Conservation (phyloP, 2,888 invertebrate genomes). For the Augochlorella aurata region DNA sequence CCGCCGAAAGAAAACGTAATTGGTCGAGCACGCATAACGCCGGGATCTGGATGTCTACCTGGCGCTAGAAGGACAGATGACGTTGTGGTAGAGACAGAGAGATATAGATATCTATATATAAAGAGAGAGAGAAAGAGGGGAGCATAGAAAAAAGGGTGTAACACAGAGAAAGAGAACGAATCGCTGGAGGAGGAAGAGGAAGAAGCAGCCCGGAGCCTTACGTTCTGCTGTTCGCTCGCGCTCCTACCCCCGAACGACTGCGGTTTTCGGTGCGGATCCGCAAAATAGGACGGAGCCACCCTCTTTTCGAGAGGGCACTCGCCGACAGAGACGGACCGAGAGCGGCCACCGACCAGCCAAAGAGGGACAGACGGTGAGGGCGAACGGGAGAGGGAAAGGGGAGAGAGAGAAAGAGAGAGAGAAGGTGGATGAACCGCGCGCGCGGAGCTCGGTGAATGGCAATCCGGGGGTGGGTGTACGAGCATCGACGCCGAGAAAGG, state of each 20-base stretch:
- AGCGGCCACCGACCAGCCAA: conserved; percentile 7
- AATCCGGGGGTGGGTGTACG: conserved; percentile 34
- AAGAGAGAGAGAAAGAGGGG: no score
- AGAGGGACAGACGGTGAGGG: conserved; percentile 5
- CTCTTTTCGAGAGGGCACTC: conserved; percentile 63
- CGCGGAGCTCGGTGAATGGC: conserved; percentile 61
- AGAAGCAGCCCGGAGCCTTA: conserved; percentile 3
- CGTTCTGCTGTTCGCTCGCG: conserved; percentile 27
- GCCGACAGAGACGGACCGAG: conserved; percentile 25
- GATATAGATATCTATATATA: not conserved
- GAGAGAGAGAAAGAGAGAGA: conserved; percentile 19
- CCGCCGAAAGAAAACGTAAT: not conserved
- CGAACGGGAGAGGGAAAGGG: not conserved
- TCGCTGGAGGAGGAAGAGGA: not conserved
- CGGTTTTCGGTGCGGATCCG: conserved; percentile 73
- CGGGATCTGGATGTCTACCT: not conserved
- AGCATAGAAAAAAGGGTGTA: not conserved
- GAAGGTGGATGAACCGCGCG: conserved; percentile 75
- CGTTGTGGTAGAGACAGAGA: not conserved
- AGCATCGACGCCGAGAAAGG: conserved; percentile 39
- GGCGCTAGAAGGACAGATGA: not conserved
- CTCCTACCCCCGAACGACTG: conserved; percentile 58
- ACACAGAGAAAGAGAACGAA: not conserved
- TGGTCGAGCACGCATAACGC: conserved; percentile 4
- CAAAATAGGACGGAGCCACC: conserved; percentile 70